A percentile compares a stretch with the other conserved stretches of the same genome.
Evolutionary conservation across 2,888 invertebrate genomes (phyloP).

Genomic region (Melanophora roralis): DNA sequence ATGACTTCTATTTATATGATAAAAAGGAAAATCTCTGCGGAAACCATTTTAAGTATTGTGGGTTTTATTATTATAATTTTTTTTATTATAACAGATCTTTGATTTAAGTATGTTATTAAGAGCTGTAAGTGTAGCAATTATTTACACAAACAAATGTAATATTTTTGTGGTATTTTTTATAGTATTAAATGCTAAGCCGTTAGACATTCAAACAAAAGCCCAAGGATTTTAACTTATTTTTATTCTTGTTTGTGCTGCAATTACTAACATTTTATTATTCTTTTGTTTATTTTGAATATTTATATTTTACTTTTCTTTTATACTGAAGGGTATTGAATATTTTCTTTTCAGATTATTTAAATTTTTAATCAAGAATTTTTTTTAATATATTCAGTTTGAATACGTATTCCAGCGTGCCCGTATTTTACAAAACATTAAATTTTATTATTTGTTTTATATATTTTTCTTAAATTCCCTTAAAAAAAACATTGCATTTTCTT

Average conservation of each 20-base stretch:
- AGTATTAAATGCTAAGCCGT: neutral
- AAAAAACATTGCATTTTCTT: conserved; percentile 21
- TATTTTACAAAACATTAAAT: neutral
- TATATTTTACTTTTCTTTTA: neutral
- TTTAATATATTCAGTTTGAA: conserved; percentile 20
- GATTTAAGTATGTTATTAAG: neutral
- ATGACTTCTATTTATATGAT: too few relatives aligned
- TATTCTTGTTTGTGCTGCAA: neutral
- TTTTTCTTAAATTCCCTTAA: conserved; percentile 32
- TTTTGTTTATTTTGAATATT: neutral
- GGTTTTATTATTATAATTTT: neutral
- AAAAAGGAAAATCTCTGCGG: neutral
- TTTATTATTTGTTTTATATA: neutral
- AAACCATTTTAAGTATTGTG: neutral
- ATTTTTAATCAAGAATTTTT: neutral
- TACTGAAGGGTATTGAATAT: neutral
- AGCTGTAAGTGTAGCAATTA: neutral
- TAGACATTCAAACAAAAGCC: neutral
- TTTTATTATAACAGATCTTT: neutral
- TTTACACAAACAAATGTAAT: too few relatives aligned
- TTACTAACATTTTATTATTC: neutral
- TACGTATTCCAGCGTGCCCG: conserved; percentile 62
- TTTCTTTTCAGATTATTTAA: conserved; percentile 6
- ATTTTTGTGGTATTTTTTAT: neutral
- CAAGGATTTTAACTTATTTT: conserved; percentile 4